A percentile compares a stretch with the other conserved stretches of the same genome.
Conservation (phyloP, 1,140 invertebrate genomes). For the Hestina assimilis region DNA sequence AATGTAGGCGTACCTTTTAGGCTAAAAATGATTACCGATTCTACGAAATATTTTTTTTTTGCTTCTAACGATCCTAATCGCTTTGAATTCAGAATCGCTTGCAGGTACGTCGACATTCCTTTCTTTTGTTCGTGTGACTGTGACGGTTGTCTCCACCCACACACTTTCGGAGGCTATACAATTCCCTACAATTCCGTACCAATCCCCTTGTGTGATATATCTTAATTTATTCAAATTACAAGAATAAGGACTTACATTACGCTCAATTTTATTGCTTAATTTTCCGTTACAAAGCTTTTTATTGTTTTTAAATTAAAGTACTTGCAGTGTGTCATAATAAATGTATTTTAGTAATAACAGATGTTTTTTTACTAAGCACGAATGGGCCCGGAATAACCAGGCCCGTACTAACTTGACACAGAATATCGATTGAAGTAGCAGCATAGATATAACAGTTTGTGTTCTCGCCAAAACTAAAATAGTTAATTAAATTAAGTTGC, state of each 20-base stretch:
- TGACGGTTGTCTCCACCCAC: slow-evolving; percentile 42
- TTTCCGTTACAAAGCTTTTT: background rate
- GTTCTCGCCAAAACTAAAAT: no score
- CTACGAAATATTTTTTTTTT: slow-evolving; percentile 20
- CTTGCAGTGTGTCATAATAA: no score
- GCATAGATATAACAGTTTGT: no score
- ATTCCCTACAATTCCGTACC: slow-evolving; percentile 18
- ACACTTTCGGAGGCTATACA: slow-evolving; percentile 50
- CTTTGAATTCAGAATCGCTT: slow-evolving; percentile 13
- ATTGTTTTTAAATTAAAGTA: background rate
- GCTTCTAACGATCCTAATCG: slow-evolving; percentile 25
- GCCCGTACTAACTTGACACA: no score
- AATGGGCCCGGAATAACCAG: no score
- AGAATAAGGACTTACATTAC: slow-evolving; percentile 4
- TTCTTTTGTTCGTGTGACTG: slow-evolving; percentile 41
- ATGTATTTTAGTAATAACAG: no score
- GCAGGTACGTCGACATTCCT: slow-evolving; percentile 44
- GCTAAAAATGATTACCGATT: background rate
- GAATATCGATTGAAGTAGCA: no score
- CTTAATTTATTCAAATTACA: slow-evolving; percentile 25
- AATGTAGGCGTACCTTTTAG: background rate
- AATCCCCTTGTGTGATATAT: slow-evolving; percentile 20
- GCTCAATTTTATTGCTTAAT: slow-evolving; percentile 13
- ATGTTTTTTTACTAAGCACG: no score
- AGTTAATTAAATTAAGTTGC: no score